Evolutionary conservation across 1,140 invertebrate species (phyloP).

Genomic region (Mercenaria mercenaria): DNA sequence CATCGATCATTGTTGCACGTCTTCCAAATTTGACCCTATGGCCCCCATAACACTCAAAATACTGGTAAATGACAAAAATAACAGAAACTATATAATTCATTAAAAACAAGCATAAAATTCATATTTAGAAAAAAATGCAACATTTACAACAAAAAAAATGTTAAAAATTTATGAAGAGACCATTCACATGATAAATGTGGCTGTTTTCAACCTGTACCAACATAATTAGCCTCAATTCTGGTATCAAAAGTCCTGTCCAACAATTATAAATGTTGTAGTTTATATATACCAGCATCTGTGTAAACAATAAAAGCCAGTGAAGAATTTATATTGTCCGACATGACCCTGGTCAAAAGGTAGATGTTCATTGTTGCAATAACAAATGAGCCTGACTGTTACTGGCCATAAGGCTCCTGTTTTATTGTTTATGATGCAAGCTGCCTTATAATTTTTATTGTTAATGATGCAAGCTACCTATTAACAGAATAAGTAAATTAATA

Average conservation of each 20-base stretch:
- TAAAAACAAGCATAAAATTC: too few relatives aligned
- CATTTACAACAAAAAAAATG: too few relatives aligned
- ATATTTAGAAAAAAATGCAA: too few relatives aligned
- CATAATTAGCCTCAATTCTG: not conserved
- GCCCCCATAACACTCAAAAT: too few relatives aligned
- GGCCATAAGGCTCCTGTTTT: not conserved
- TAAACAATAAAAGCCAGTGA: slow-evolving; percentile 10
- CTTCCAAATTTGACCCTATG: too few relatives aligned
- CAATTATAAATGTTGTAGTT: slow-evolving; percentile 17
- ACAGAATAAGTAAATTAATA: not conserved
- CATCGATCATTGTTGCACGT: too few relatives aligned
- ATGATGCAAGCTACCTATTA: not conserved
- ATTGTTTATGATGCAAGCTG: slow-evolving; percentile 23
- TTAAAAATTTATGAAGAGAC: too few relatives aligned
- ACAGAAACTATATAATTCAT: too few relatives aligned
- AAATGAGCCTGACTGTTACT: not conserved
- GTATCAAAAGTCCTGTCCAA: not conserved
- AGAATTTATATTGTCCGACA: not conserved
- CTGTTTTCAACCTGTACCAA: not conserved
- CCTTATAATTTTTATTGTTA: not conserved
- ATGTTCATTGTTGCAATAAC: not conserved
- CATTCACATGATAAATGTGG: not conserved
- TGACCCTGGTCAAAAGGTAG: slow-evolving; percentile 16
- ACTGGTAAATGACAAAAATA: too few relatives aligned
- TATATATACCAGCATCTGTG: not conserved